Evolutionary conservation across 2,797 vertebrate genomes (phyloP), one percentile per base, ranked within the genome.

Genomic region (Sebastes miniatus): DNA sequence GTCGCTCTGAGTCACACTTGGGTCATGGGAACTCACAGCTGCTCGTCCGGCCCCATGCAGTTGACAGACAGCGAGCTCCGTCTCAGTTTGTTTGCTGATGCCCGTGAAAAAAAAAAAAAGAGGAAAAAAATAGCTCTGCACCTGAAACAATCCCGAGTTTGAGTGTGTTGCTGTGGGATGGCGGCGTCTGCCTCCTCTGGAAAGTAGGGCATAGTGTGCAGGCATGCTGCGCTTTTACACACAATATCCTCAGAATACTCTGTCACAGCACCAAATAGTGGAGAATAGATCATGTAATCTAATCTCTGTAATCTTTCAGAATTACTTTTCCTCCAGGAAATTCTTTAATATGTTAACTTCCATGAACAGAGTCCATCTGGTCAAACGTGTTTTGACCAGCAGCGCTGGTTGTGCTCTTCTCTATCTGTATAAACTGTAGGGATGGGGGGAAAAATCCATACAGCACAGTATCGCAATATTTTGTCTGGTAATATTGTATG

Each of bases 1-100:
- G 82, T 79, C 74, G 0, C 77, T 79, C 52, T 47, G 79, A 92
- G 87, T 86, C 89, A 82, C 62, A 56, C 74, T 31, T 12, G 73
- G 92, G 92, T 92, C 94, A 87, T 92, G 92, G 92, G 92, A 95
- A 94, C 89, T 80, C 88, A 68, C 91, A 92, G 92, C 91, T 93
- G 92, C 81, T 78, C 0, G 74, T 73, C 65, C 66, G 86, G 68
- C 84, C 90, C 76, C 88, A 83, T 84, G 89, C 89, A 14, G 86
- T n/a, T 39, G 81, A 83, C 83, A 36, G 86, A 83, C 86, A 20
- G 82, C 67, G 16, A 86, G 80, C 80, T 74, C 83, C 83, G 6
- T 66, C 76, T 76, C 10, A 22, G 80, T 84, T 83, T 89, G 91
- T 90, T 91, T 89, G 87, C 89, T 77, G 83, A 88, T 82, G 85